phyloP scores from a whole-genome alignment of 2,113 vertebrate species.

The Piprites chloris region DNA sequence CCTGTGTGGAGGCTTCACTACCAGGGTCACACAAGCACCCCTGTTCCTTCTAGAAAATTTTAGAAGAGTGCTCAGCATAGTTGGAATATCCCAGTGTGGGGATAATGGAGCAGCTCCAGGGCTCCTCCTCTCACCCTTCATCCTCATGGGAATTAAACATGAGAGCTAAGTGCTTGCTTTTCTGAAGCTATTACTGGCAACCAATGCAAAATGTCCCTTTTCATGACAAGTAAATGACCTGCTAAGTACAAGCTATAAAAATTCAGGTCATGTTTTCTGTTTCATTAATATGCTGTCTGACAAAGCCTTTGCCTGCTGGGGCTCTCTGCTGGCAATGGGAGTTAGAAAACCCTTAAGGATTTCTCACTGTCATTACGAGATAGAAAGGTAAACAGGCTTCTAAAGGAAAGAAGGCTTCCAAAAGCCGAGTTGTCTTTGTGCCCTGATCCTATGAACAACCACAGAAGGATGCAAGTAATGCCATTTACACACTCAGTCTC shows the following conservation, averaged over 20 bases:
- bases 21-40: background rate
- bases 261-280: slow-evolving; percentile 63
- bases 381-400: slow-evolving; percentile 37
- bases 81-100: background rate
- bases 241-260: slow-evolving; percentile 60
- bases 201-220: slow-evolving; percentile 49
- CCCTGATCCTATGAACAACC: slow-evolving; percentile 41
- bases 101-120: background rate
- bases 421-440: slow-evolving; percentile 43
- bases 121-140: background rate
- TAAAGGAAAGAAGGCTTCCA: slow-evolving; percentile 32
- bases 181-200: slow-evolving; percentile 50
- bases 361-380: slow-evolving; percentile 52
- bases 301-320: slow-evolving; percentile 49
- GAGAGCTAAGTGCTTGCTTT: slow-evolving; percentile 38
- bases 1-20: background rate
- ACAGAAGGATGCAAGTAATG: slow-evolving; percentile 15
- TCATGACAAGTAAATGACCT: slow-evolving; percentile 56
- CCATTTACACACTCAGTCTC: background rate
- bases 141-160: slow-evolving; percentile 24
- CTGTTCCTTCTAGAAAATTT: background rate
- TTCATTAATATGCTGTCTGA: slow-evolving; percentile 63
- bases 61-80: background rate
- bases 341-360: slow-evolving; percentile 53
- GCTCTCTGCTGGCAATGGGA: slow-evolving; percentile 32